Conservation (phyloP, 2,113 vertebrate genomes). For the Lethenteron reissneri region DNA sequence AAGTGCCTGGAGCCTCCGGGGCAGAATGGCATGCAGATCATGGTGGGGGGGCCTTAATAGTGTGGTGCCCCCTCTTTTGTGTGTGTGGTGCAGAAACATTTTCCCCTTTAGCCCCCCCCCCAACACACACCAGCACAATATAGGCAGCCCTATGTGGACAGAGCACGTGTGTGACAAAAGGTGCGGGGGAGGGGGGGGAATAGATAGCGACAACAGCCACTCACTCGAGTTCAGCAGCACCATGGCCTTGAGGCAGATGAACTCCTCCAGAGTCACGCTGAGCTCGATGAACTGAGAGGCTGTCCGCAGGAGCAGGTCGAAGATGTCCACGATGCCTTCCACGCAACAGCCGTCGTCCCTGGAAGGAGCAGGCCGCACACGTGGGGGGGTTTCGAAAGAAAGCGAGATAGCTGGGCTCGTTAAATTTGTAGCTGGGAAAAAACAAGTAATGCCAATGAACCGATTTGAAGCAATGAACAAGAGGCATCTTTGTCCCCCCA, state of each 20-base stretch:
- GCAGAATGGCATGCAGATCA: too few species aligned
- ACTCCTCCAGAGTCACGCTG: conserved; percentile 79
- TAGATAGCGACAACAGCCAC: conserved; percentile 16
- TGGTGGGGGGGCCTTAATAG: too few species aligned
- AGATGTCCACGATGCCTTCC: conserved; percentile 92
- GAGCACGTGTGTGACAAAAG: not conserved
- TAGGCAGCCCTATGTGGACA: not conserved
- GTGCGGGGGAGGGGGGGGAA: not conserved
- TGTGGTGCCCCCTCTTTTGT: too few species aligned
- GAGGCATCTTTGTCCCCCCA: too few species aligned
- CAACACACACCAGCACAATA: not conserved
- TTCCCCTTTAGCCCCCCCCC: not conserved
- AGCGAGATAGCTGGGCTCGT: too few species aligned
- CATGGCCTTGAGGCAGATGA: conserved; percentile 91
- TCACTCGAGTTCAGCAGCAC: conserved; percentile 95
- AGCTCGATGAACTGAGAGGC: conserved; percentile 75
- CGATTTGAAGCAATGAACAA: too few species aligned
- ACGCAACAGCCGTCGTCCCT: conserved; percentile 91
- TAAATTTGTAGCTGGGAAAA: too few species aligned
- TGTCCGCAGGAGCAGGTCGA: conserved; percentile 84
- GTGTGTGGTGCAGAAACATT: too few species aligned
- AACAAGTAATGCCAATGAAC: too few species aligned
- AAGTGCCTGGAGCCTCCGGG: too few species aligned
- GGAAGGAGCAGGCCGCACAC: not conserved
- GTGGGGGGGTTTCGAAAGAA: too few species aligned